Base-by-base conservation (phyloP, 2,888 invertebrate species). In the Drosophila vallismaia region DNA sequence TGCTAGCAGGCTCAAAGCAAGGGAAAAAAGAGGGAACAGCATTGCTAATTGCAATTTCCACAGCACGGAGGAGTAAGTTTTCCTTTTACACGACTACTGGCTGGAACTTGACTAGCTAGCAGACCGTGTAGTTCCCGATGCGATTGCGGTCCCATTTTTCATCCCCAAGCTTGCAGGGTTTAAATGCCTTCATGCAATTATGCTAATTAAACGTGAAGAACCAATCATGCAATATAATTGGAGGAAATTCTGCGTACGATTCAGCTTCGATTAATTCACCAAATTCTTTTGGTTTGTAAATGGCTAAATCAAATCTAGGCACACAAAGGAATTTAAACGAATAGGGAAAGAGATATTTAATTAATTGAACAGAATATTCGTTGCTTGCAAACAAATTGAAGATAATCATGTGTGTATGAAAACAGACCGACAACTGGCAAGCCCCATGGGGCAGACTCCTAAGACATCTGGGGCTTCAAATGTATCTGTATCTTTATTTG, bases 201-300 rank as follows among this genome's bases (percentile, higher is more conserved):
- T 70, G 79, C 67, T 82, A 75, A 79, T 85, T 79, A 82, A 85
- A 68, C 62, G 73, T 54, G 44, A 36, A 31, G 45, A 31, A 38
- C 60, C 45, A 59, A 63, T 68, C 59, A 55, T 26, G 45, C 70
- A 46, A 42, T 40, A 10, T 38, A 60, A 71, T 45, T 38, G 50
- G 31, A 24, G 12, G 12, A 31, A 29, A 50, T 36, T 45, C 29
- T 29, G 42, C 24, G 8, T 45, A 26, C 28, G 26, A 53, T 36
- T 71, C 38, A 42, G 42, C 36, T 7, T 29, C 9, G 19, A 53
- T 44, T 48, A 31, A 54, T 71, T 12, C 24, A 6, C 10, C 33
- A 44, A 12, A 53, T 44, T 12, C 31, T 26, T 29, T 38, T 44
- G 31, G 33, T 40, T 42, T 55, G 31, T 40, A 53, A 64, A 19